Base-by-base conservation (phyloP, 1,140 invertebrate species). In the Cydia amplana region DNA sequence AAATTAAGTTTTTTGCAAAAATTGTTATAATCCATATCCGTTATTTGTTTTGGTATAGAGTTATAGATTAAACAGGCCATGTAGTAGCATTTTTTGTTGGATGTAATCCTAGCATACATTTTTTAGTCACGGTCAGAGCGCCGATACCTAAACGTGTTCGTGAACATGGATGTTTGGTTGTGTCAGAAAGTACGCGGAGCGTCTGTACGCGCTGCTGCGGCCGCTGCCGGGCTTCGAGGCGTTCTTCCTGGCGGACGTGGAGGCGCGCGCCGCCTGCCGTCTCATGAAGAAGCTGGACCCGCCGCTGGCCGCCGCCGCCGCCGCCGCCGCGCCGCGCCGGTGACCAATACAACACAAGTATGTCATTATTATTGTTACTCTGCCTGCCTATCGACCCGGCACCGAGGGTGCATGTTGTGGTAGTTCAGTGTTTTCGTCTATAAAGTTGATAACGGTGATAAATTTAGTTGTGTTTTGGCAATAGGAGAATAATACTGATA, bases 281-380 rank as follows among this genome's bases (percentile, higher is more conserved):
- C 91, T 90, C 51, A 91, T 92, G 88, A 91, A 91, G 81, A 91
- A 89, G 67, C 91, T 84, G 74, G 91, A 92, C 77, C 84, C 85
- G 25, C 46, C 85, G 6, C 79, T 89, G 1, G 74, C 77, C 4
- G 74, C 28, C 28, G 28, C 28, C 28, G 75, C 4, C 75, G 78
- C 4, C 51, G 75, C 3, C 46, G 55, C 77, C 6, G 74, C 72
- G 75, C 75, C 82, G 23, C 65, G 20, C 49, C 86, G 85, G 74
- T 87, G 85, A 86, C 75, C 46, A 18, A 55, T 9, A n/a, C 4
- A 7, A 18, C n/a, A 55, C 51, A 18, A 18, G 2, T 20, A 55
- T 55, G n/a, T n/a, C 51, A 7, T 55, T 55, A 18, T 43, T 14
- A 16, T 16, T 49, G 14, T 49, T 49, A 49, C 12, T 49, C 16